These are phyloP conservation scores for Lycaena phlaeas DNA, from an alignment of 2,888 invertebrate species.

Conservation along the genomic window DNA sequence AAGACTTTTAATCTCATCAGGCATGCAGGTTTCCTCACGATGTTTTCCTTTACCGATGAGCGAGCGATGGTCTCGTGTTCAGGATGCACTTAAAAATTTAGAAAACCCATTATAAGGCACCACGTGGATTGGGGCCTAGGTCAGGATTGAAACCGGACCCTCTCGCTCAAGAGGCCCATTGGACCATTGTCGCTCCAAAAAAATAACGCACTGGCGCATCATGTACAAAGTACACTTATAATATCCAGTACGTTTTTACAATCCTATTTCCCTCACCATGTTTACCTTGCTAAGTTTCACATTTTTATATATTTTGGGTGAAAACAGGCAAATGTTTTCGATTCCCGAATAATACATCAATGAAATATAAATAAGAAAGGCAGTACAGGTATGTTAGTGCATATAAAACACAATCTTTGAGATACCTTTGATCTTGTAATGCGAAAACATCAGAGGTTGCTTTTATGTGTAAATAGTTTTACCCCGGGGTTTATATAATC, in stretches of 20 bases:
- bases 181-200: too few relatives aligned
- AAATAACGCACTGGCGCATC: neutral
- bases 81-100: too few relatives aligned
- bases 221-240: neutral
- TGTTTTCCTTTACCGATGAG: too few relatives aligned
- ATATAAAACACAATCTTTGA: neutral
- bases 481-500: too few relatives aligned
- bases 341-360: neutral
- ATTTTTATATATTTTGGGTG: slow-evolving; percentile 2
- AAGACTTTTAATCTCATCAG: too few relatives aligned
- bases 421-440: slow-evolving; percentile 5
- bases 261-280: slow-evolving; percentile 15
- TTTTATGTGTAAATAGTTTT: too few relatives aligned
- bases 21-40: too few relatives aligned
- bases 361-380: neutral
- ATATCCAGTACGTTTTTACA: slow-evolving; percentile 12
- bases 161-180: too few relatives aligned
- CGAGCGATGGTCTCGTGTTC: too few relatives aligned
- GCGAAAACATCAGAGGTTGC: neutral
- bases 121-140: too few relatives aligned
- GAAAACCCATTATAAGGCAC: too few relatives aligned
- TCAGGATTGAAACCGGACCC: too few relatives aligned
- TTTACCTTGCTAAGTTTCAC: slow-evolving; percentile 15
- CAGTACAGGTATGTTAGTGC: neutral
- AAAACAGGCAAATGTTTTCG: slow-evolving; percentile 7